Base-by-base conservation (phyloP, 2,797 vertebrate species). In the Percopsis omiscomaycus region DNA sequence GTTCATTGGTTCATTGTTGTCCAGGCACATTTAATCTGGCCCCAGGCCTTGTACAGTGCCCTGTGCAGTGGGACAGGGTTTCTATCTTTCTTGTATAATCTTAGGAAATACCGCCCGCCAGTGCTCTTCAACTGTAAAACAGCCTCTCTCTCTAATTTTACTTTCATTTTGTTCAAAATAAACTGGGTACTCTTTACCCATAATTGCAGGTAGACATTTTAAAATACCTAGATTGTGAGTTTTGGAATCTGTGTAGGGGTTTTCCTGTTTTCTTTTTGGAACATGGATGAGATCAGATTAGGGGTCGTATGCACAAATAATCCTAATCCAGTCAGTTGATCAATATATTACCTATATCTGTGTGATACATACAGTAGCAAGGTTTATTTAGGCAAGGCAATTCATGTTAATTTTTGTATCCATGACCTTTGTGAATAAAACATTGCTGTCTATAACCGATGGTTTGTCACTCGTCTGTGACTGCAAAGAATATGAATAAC, bases 11-110 rank as follows among this genome's bases (percentile, higher is more conserved):
- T 75, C 57, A 71, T 67, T 51, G 62, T 73, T 77, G 69, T 82
- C 75, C 55, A 6, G 68, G 76, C 80, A 68, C 69, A 77, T 79
- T 87, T 70, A 37, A 68, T 81, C 80, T 86, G 77, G 88, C 79
- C 76, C 72, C n/a, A 68, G 55, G 68, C 74, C 70, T 61, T 68
- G 65, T 69, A 28, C 75, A 79, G 57, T n/a, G n/a, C n/a, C 51
- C 58, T 72, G 69, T 81, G 78, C 66, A 22, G 42, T 55, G 65
- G 73, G 85, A n/a, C n/a, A n/a, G n/a, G n/a, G n/a, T n/a, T n/a
- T n/a, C n/a, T n/a, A n/a, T n/a, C n/a, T n/a, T 63, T 44, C 51
- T 56, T 69, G 61, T 79, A 65, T 69, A 75, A 77, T 77, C 60
- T 66, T 32, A 71, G 68, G 68, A 78, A 77, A 62, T 73, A 77